phyloP scores from a whole-genome alignment of 2,888 invertebrate species.

The Aspidapion aeneum region DNA sequence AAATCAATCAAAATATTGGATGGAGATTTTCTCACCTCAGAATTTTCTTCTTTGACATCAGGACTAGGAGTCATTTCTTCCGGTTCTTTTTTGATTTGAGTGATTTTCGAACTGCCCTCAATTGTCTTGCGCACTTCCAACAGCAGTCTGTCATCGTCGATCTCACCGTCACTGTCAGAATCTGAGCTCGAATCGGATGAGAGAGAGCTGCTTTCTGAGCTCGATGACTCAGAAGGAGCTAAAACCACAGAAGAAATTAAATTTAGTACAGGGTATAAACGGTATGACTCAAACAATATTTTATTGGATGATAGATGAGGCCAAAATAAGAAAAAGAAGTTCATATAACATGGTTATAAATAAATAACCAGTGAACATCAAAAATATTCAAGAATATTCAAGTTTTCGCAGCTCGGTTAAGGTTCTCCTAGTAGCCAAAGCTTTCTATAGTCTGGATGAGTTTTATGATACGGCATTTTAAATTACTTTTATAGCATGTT shows the following conservation, averaged over 20 bases:
- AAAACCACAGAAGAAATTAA: slow-evolving; percentile 23
- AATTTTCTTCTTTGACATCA: slow-evolving; percentile 34
- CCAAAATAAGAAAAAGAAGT: no score
- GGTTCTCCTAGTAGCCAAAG: no score
- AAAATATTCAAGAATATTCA: no score
- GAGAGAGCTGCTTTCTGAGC: slow-evolving; percentile 45
- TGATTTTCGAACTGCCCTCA: slow-evolving; percentile 31
- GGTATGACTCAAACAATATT: no score
- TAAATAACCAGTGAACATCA: no score
- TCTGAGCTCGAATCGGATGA: slow-evolving; percentile 52
- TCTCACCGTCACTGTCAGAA: slow-evolving; percentile 49
- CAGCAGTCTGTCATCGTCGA: slow-evolving; percentile 44
- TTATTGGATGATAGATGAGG: not conserved
- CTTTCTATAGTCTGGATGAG: no score
- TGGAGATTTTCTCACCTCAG: slow-evolving; percentile 21
- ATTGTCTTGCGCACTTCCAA: slow-evolving; percentile 43
- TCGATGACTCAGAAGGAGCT: slow-evolving; percentile 43
- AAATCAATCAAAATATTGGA: no score
- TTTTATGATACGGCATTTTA: no score
- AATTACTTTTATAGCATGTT: no score
- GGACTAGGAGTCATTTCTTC: slow-evolving; percentile 31
- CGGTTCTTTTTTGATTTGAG: slow-evolving; percentile 23
- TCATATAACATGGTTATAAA: no score
- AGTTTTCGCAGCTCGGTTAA: no score
- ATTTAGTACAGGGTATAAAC: no score